Evolutionary conservation across 37 sponge, comb jelly and placozoan species (phyloP).

Genomic region (Ianthella basta): DNA sequence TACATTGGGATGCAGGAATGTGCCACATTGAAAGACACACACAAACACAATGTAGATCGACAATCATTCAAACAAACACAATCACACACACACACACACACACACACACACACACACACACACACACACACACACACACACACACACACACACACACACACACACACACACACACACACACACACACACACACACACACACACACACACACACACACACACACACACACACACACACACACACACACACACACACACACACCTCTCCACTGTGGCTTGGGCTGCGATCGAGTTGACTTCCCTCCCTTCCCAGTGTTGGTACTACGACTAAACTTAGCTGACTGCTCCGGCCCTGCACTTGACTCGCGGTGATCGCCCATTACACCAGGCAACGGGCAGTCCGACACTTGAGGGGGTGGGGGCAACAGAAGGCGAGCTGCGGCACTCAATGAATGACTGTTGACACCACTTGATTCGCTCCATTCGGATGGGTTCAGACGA

Average conservation of each 20-base stretch:
- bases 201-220: slow-evolving; percentile 13
- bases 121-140: no score
- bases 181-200: slow-evolving; percentile 24
- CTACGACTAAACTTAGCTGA: no score
- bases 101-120: no score
- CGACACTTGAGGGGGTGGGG: not conserved
- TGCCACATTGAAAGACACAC: no score
- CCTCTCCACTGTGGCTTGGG: not conserved
- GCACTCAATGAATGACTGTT: not conserved
- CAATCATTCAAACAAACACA: no score
- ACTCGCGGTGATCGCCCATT: not conserved
- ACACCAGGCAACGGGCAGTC: not conserved
- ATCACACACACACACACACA: no score
- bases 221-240: slow-evolving; percentile 32
- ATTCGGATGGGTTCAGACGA: not conserved
- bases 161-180: no score
- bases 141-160: no score
- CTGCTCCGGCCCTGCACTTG: not conserved
- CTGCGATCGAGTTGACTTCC: not conserved
- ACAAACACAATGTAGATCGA: no score
- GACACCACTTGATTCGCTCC: slow-evolving; percentile 30
- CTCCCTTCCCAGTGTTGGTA: not conserved
- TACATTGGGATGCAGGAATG: no score
- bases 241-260: not conserved
- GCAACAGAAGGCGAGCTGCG: not conserved